Percentiles rank a stretch among this genome's conserved stretches.
Evolutionary conservation across 2,888 invertebrate species (phyloP).

Genomic region (Diabrotica balteata): DNA sequence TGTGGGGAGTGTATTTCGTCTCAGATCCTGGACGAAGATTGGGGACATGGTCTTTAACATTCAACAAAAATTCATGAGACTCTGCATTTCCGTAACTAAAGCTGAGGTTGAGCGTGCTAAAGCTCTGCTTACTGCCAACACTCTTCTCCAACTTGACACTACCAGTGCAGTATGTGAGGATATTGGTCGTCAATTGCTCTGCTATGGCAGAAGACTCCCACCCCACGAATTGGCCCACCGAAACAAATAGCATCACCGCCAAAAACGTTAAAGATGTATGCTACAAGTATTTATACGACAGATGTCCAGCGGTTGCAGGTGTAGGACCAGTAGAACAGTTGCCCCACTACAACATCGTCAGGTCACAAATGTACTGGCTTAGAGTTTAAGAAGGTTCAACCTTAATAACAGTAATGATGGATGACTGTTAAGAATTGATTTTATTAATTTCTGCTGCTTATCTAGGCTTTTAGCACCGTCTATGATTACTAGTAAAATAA

Average conservation of each 20-base stretch:
- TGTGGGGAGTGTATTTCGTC: slow-evolving; percentile 96
- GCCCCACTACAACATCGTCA: slow-evolving; percentile 87
- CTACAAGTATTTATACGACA: slow-evolving; percentile 92
- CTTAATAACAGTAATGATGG: too few relatives aligned
- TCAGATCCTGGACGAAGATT: slow-evolving; percentile 74
- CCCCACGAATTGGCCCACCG: slow-evolving; percentile 93
- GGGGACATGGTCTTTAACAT: slow-evolving; percentile 77
- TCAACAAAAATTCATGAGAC: slow-evolving; percentile 89
- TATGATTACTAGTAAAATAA: too few relatives aligned
- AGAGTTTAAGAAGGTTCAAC: slow-evolving; percentile 69
- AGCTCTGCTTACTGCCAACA: slow-evolving; percentile 94
- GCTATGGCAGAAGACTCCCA: slow-evolving; percentile 95
- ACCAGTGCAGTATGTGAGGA: slow-evolving; percentile 99
- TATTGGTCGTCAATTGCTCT: slow-evolving; percentile 95
- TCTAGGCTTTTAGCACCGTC: too few relatives aligned
- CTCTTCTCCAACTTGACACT: slow-evolving; percentile 94
- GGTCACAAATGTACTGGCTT: slow-evolving; percentile 88
- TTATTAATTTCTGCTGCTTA: too few relatives aligned
- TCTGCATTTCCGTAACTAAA: slow-evolving; percentile 87
- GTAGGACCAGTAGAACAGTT: slow-evolving; percentile 93
- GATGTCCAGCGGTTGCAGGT: slow-evolving; percentile 91
- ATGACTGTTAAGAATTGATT: too few relatives aligned
- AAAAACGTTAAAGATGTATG: slow-evolving; percentile 86
- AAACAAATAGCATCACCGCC: slow-evolving; percentile 86
- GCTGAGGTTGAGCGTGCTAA: slow-evolving; percentile 94